phyloP scores from a whole-genome alignment of 2,113 vertebrate genomes.

The Rhea pennata region DNA sequence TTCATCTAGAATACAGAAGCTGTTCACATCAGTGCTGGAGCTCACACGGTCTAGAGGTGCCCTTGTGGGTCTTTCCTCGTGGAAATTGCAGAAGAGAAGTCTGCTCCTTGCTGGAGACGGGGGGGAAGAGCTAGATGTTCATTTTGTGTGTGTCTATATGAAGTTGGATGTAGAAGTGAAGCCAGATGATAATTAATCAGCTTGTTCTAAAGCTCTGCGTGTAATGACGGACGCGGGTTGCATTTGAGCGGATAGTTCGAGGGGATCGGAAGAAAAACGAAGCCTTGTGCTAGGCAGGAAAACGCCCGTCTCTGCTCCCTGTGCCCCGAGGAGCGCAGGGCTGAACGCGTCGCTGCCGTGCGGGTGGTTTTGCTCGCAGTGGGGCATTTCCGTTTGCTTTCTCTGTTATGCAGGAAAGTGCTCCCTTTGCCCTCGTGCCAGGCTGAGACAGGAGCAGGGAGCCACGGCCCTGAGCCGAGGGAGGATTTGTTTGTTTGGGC shows the following conservation, averaged over 20 bases:
- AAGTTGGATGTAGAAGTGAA: background rate
- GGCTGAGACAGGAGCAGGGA: background rate
- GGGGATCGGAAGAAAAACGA: background rate
- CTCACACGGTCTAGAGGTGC: background rate
- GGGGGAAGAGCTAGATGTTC: fast-evolving
- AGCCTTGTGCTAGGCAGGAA: background rate
- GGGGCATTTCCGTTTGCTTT: background rate
- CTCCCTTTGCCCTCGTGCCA: background rate
- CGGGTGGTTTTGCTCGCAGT: no score
- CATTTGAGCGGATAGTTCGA: background rate
- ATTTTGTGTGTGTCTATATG: background rate
- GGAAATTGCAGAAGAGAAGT: background rate
- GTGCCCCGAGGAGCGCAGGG: background rate
- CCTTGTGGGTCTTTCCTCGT: background rate
- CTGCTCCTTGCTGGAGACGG: background rate
- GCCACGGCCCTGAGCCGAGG: background rate
- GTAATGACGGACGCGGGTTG: fast-evolving
- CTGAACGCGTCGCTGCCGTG: background rate
- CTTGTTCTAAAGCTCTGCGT: background rate
- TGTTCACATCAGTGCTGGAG: background rate
- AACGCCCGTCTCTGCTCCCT: background rate
- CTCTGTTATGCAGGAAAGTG: background rate
- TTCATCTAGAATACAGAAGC: background rate
- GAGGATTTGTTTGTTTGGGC: constrained; percentile 23
- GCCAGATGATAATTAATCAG: background rate